Evolutionary conservation across 2,113 vertebrate genomes (phyloP).

Genomic region (Zosterops lateralis): DNA sequence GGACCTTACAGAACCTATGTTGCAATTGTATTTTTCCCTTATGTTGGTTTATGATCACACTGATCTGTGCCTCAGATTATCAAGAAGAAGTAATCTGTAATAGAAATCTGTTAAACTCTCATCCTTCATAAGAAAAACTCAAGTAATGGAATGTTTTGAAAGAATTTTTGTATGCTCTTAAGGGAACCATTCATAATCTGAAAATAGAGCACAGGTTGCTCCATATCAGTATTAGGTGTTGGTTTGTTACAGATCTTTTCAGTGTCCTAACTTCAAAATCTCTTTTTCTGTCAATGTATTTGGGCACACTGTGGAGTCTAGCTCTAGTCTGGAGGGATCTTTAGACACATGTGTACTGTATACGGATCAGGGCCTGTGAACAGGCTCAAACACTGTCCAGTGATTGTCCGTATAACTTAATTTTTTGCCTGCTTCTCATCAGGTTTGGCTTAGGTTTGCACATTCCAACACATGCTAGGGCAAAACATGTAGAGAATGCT

Average conservation of each 20-base stretch:
- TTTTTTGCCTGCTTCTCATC: too few relatives aligned
- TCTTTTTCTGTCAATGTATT: background rate
- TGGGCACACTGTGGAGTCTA: background rate
- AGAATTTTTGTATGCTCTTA: background rate
- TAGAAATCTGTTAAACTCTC: background rate
- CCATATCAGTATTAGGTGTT: fast-evolving
- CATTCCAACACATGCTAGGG: too few relatives aligned
- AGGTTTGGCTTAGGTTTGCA: too few relatives aligned
- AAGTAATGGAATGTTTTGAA: background rate
- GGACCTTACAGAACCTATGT: background rate
- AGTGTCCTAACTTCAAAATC: background rate
- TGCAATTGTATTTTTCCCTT: background rate
- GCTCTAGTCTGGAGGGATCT: background rate
- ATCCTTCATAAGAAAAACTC: background rate
- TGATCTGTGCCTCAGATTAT: background rate
- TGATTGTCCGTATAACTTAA: too few relatives aligned
- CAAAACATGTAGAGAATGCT: too few relatives aligned
- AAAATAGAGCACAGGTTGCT: background rate
- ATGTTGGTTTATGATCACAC: background rate
- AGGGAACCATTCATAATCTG: background rate
- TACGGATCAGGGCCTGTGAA: background rate
- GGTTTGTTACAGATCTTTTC: background rate
- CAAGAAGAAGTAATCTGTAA: background rate
- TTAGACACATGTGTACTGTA: background rate
- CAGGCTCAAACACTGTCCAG: too few relatives aligned